phyloP scores from a whole-genome alignment of 2,797 vertebrate species.

The Malurus leucopterus region DNA sequence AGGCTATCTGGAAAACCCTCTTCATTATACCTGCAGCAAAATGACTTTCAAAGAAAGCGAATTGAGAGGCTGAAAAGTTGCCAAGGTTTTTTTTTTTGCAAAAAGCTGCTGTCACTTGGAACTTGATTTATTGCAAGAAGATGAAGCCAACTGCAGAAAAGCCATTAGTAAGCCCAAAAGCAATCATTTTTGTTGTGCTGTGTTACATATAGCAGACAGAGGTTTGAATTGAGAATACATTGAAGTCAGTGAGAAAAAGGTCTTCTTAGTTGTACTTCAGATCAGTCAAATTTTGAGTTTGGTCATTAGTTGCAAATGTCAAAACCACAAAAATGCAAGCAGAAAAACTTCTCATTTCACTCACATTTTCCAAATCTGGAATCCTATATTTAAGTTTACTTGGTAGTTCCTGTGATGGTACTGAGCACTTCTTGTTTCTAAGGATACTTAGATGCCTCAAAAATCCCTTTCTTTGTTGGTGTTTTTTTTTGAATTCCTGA shows the following conservation, averaged over 20 bases:
- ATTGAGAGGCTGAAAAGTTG: slow-evolving; percentile 10
- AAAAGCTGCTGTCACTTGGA: neutral
- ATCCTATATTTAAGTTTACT: neutral
- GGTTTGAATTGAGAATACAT: neutral
- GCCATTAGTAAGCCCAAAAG: slow-evolving; percentile 14
- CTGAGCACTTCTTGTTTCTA: neutral
- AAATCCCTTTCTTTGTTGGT: neutral
- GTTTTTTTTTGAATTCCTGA: neutral
- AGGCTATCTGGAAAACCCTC: slow-evolving; percentile 14
- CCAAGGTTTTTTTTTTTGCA: neutral
- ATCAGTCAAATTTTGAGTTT: neutral
- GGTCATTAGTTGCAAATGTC: neutral
- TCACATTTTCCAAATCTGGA: neutral
- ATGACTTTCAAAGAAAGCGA: neutral
- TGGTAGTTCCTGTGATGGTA: neutral
- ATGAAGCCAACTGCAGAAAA: slow-evolving; percentile 28
- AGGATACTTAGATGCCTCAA: neutral
- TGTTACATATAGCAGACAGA: neutral
- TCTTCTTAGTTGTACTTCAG: neutral
- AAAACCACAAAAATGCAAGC: neutral
- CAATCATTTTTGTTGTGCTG: neutral
- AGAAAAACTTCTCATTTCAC: neutral
- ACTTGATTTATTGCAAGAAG: slow-evolving; percentile 22
- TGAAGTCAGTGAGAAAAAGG: neutral
- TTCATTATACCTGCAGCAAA: slow-evolving; percentile 27